Evolutionary conservation across 2,888 invertebrate genomes (phyloP).

Genomic region (Spilarctia lutea): DNA sequence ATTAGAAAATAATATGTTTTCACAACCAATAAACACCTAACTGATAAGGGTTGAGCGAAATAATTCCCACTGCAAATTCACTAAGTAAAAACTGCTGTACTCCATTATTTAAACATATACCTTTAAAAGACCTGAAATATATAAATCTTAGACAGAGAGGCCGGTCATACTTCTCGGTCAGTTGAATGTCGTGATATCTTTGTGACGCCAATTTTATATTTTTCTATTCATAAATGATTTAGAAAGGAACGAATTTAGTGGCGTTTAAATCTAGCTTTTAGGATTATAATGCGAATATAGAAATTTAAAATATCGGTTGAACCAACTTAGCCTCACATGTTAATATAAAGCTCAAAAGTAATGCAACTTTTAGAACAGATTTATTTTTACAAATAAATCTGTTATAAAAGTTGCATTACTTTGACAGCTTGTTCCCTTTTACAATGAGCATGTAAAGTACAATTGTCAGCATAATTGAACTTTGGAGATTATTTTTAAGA

Average conservation of each 20-base stretch:
- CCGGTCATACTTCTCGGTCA: slow-evolving; percentile 6
- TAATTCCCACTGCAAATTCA: slow-evolving; percentile 3
- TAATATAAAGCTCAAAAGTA: background rate
- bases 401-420: no score
- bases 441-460: background rate
- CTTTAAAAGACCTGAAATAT: slow-evolving; percentile 26
- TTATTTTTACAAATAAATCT: no score
- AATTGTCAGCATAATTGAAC: background rate
- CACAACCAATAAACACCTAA: background rate
- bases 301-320: slow-evolving; percentile 18
- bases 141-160: slow-evolving; percentile 17
- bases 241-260: slow-evolving; percentile 20
- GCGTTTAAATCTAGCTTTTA: slow-evolving; percentile 22
- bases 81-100: slow-evolving; percentile 18
- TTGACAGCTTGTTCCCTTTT: background rate
- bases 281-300: slow-evolving; percentile 22
- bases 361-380: background rate
- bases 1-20: background rate
- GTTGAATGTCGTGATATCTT: slow-evolving; percentile 26
- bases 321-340: background rate
- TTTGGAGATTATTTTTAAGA: background rate
- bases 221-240: slow-evolving; percentile 26
- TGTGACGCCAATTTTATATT: slow-evolving; percentile 17
- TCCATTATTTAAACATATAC: slow-evolving; percentile 24
- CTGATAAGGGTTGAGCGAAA: background rate